Evolutionary conservation across 2,113 vertebrate species (phyloP), one percentile per base, ranked within the genome.

Genomic region (Hucho hucho): DNA sequence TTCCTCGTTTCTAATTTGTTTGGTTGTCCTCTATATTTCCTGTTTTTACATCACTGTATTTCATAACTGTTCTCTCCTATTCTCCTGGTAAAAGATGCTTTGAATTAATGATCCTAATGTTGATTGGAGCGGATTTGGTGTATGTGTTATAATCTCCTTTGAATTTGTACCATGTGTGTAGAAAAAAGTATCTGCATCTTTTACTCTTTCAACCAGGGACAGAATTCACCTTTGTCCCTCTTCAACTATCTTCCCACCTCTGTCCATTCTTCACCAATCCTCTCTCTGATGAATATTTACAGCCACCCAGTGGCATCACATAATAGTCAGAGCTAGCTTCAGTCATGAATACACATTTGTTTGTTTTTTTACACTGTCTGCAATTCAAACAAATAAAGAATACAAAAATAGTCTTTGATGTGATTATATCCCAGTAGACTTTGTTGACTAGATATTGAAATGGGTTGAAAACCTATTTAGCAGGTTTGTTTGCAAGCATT

Each of bases 1-100:
- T 14, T 53, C 81, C 85, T 83, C 71, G 72, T 77, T 75, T 84
- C 84, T 88, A 79, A 79, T 83, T 83, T 78, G n/a, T 53, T 64
- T 64, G 7, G 69, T 69, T 77, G 56, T 75, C 63, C 70, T 69
- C 6, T 74, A 1, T 64, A 61, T 70, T 56, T 18, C 49, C 7
- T 4, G 13, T 32, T 72, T 78, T 67, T 69, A 26, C 29, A 68
- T 66, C 58, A 25, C 70, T 49, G 14, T 26, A 66, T 70, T 76
- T 83, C 6, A 69, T 14, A 58, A 69, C 68, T 6, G 22, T 32
- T 64, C 22, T 65, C n/a, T 63, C 73, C 49, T 29, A 64, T 56
- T 47, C 25, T 73, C 26, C 11, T 59, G 32, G 56, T 13, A 24
- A 68, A 69, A 69, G 63, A 43, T 75, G 32, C 20, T 78, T 80